Evolutionary conservation across 2,113 vertebrate genomes (phyloP).

Genomic region (Corynorhinus townsendii): DNA sequence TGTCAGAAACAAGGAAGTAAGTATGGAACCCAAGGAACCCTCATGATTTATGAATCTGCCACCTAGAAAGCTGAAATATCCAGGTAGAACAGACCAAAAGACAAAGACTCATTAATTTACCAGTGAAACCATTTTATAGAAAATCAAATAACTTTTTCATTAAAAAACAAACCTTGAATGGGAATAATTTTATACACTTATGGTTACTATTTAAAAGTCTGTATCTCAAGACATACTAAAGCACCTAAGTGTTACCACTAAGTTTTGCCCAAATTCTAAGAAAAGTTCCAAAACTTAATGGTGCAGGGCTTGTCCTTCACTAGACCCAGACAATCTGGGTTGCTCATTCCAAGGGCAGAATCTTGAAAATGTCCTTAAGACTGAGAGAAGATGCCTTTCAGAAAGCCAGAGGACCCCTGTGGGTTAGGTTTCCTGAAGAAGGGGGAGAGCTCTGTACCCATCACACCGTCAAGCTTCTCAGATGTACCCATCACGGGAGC

Average conservation of each 20-base stretch:
- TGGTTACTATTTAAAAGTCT: slow-evolving; percentile 38
- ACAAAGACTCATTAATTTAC: not conserved
- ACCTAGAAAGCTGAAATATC: not conserved
- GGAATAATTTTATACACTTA: slow-evolving; percentile 29
- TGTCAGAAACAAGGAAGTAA: not conserved
- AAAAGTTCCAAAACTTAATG: not conserved
- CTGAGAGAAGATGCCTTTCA: not conserved
- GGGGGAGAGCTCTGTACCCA: not conserved
- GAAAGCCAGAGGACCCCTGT: not conserved
- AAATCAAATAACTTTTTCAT: slow-evolving; percentile 53
- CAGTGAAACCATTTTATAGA: slow-evolving; percentile 43
- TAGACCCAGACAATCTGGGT: not conserved
- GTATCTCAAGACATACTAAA: slow-evolving; percentile 26
- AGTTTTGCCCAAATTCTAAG: slow-evolving; percentile 19
- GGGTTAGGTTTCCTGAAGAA: not conserved
- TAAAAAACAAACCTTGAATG: not conserved
- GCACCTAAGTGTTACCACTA: not conserved
- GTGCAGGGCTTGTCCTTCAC: not conserved
- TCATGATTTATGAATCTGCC: not conserved
- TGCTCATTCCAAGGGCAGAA: not conserved
- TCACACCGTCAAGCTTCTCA: not conserved
- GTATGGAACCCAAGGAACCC: not conserved
- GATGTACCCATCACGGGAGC: not conserved
- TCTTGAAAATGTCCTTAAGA: not conserved
- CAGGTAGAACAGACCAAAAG: not conserved